Base-by-base conservation (phyloP, 2,888 invertebrate species). In the Eutolmus rufibarbis region DNA sequence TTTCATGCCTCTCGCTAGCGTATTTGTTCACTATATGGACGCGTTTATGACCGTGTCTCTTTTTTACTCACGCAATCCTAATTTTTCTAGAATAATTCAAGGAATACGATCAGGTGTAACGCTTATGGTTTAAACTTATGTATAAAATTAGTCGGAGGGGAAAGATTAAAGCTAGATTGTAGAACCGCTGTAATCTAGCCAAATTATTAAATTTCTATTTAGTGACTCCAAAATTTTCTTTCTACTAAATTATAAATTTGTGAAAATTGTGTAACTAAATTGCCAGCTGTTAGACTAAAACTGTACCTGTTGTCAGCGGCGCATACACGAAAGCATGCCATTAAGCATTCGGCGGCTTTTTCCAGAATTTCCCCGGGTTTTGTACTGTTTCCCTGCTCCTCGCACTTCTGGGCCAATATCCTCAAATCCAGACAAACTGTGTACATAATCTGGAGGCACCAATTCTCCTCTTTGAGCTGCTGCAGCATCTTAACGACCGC, bases 401-500 rank as follows among this genome's bases (percentile, higher is more conserved):
- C 98, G 37, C 97, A 97, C 91, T 95, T 95, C 88, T 96, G 95
- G 0, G 97, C 97, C 86, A 97, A 94, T n/a, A 96, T 94, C 86
- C 99, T 93, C 66, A 99, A 93, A 92, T 99, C 99, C 19, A 98
- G 94, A 90, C 98, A 98, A 16, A 97, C 95, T 0, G 95, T 95
- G 91, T 97, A 97, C 96, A 99, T 97, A 9, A 99, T 94, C 0
- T 98, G 97, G n/a, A 99, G 93, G 89, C 96, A 96, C 99, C 99
- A 99, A 92, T 99, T 99, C 90, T 98, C 98, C 90, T 99, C 99
- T 90, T 97, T 98, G 90, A 97, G 96, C 51, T 95, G 93, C 92
- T 98, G 97, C 79, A 99, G 93, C 86, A 98, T 94, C 91, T 97
- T 97, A 0, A 96, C 96, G 77, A 98, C 95, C 0, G 95, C 94